These are phyloP conservation scores for Colossoma macropomum DNA, from an alignment of 2,113 vertebrate species.

Conservation along the genomic window DNA sequence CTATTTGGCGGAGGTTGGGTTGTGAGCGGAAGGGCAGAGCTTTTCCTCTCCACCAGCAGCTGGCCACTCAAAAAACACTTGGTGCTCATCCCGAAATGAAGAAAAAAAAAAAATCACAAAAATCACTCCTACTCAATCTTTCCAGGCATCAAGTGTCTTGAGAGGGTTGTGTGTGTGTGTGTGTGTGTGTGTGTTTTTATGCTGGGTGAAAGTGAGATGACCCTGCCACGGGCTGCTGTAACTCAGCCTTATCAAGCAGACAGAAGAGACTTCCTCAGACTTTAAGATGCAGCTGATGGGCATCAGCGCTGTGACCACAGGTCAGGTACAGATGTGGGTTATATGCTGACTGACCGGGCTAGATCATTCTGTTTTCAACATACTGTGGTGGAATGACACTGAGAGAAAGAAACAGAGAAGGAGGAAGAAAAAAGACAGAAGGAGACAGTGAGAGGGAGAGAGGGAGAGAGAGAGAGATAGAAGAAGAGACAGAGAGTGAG, in stretches of 20 bases:
- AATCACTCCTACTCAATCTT: slow-evolving; percentile 33
- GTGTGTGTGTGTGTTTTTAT: not conserved
- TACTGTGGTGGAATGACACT: not conserved
- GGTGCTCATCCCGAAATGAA: not conserved
- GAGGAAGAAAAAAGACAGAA: not conserved
- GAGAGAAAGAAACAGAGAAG: not conserved
- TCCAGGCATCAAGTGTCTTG: slow-evolving; percentile 1
- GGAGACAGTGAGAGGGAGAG: no score
- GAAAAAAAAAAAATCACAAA: not conserved
- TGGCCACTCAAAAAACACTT: slow-evolving; percentile 44
- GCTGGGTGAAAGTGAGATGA: slow-evolving; percentile 27
- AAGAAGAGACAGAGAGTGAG: not conserved
- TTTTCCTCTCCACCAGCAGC: slow-evolving; percentile 41
- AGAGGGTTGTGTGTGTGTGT: not conserved
- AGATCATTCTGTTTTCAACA: slow-evolving; percentile 21
- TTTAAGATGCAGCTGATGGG: slow-evolving; percentile 33
- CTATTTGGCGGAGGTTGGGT: slow-evolving; percentile 45
- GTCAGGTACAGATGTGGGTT: slow-evolving; percentile 36
- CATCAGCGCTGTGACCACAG: slow-evolving; percentile 39
- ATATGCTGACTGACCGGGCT: slow-evolving; percentile 32
- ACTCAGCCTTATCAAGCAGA: slow-evolving; percentile 48
- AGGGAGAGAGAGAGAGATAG: no score
- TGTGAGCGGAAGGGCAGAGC: slow-evolving; percentile 16
- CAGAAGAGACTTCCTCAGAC: slow-evolving; percentile 25
- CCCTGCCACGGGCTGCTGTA: slow-evolving; percentile 47